Evolutionary conservation across 2,888 invertebrate species (phyloP).

Genomic region (Nesidiocoris tenuis): DNA sequence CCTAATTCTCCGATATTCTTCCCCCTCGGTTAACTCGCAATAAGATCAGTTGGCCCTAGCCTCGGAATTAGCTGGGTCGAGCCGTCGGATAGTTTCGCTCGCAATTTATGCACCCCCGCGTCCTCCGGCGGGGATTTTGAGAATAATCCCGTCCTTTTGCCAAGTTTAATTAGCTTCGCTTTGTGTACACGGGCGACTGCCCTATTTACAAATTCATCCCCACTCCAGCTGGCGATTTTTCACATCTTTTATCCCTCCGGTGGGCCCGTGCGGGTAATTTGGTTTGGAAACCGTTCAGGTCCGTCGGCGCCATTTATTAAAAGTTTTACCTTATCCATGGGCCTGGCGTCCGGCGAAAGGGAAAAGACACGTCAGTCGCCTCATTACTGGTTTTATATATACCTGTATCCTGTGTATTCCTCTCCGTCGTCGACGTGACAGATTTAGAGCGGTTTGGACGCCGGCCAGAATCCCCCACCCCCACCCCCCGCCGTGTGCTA

Average conservation of each 20-base stretch:
- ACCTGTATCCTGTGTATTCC: slow-evolving; percentile 39
- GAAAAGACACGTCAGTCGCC: slow-evolving; percentile 36
- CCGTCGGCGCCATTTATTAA: slow-evolving; percentile 30
- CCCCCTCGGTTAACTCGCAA: too few species aligned
- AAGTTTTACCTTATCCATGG: slow-evolving; percentile 28
- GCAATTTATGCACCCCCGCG: not conserved
- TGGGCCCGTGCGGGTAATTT: not conserved
- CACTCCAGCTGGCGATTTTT: not conserved
- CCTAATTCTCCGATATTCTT: too few species aligned
- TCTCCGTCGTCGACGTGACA: slow-evolving; percentile 43
- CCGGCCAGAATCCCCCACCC: slow-evolving; percentile 1
- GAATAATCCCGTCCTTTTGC: not conserved
- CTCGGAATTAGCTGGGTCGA: not conserved
- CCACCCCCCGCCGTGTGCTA: slow-evolving; percentile 4
- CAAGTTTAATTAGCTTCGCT: slow-evolving; percentile 32
- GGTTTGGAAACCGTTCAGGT: not conserved
- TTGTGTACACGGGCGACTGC: slow-evolving; percentile 3
- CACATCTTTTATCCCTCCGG: not conserved
- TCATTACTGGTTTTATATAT: slow-evolving; percentile 41
- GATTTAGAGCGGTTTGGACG: slow-evolving; percentile 45
- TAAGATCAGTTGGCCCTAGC: not conserved
- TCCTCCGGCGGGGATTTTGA: not conserved
- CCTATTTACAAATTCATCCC: not conserved
- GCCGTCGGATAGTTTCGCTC: not conserved
- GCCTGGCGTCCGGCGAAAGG: slow-evolving; percentile 18